These are phyloP conservation scores for Caloenas nicobarica DNA, from an alignment of 2,113 vertebrate species.

Conservation along the genomic window DNA sequence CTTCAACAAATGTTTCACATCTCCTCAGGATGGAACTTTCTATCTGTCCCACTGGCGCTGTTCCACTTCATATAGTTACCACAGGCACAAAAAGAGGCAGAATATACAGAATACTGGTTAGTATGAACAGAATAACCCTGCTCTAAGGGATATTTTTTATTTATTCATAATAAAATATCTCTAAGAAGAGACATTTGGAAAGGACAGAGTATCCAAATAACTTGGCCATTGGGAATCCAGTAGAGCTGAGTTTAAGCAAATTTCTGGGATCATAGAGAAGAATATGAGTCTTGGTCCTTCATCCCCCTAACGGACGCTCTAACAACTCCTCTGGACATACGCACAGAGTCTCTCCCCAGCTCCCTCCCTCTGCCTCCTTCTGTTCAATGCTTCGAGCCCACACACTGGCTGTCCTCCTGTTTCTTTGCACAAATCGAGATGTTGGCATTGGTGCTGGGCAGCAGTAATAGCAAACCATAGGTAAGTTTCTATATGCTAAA, in stretches of 20 bases:
- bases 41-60: not conserved
- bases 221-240: not conserved
- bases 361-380: not conserved
- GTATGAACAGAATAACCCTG: not conserved
- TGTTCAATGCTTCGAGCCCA: not conserved
- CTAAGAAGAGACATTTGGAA: not conserved
- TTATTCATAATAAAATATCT: not conserved
- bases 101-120: not conserved
- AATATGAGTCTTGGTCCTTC: not conserved
- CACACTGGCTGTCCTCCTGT: not conserved
- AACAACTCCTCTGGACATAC: not conserved
- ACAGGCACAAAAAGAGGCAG: not conserved
- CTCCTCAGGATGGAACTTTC: not conserved
- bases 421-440: not conserved
- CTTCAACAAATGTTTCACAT: not conserved
- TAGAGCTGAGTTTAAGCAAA: not conserved
- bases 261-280: not conserved
- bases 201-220: not conserved
- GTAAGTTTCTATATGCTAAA: not conserved
- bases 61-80: not conserved
- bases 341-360: not conserved
- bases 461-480: constrained; percentile 2
- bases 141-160: not conserved
- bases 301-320: not conserved
- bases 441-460: not conserved